Evolutionary conservation across 2,888 invertebrate genomes (phyloP), one percentile per base, ranked within the genome.

Genomic region (Petrophora chlorosata): DNA sequence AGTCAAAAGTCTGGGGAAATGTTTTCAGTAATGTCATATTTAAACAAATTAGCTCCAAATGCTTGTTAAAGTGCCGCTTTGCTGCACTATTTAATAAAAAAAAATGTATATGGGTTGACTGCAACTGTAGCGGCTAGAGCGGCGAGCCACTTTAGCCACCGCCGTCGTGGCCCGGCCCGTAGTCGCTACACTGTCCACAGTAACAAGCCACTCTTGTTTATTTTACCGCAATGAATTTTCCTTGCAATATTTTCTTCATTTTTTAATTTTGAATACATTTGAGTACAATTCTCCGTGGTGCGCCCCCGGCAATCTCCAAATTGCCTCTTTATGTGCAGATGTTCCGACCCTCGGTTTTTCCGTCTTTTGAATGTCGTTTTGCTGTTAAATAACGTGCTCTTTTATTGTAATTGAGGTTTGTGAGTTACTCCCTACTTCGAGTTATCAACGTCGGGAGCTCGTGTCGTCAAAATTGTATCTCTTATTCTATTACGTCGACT

Each of bases 241-340:
- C 74, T 79, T 73, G 79, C 80, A 82, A 85, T 85, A 86, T 88
- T 87, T 85, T 79, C 77, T 81, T 76, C 79, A 76, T 83, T 86
- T 86, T 82, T 82, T 85, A 84, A 87, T 85, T 87, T 88, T 86
- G 87, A 86, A 88, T 90, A 89, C 87, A 85, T 89, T 86, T 78
- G 80, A 87, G 82, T 79, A 87, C 85, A 87, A 88, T 88, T 85
- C 86, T 79, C 79, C 75, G 80, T 79, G 82, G 80, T 79, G 72
- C 85, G 88, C 88, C 89, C 85, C 82, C 82, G 88, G 89, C 89
- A 90, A 90, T 90, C 83, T 88, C 82, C 88, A 90, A 90, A 90
- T 90, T 90, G 89, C 89, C 89, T 89, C 88, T 90, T 90, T 90
- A 88, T 89, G 88, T 87, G 85, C 88, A 88, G 89, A 90, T 87